Base-by-base conservation (phyloP, 2,113 vertebrate genomes). In the Nannobrachium achirus region DNA sequence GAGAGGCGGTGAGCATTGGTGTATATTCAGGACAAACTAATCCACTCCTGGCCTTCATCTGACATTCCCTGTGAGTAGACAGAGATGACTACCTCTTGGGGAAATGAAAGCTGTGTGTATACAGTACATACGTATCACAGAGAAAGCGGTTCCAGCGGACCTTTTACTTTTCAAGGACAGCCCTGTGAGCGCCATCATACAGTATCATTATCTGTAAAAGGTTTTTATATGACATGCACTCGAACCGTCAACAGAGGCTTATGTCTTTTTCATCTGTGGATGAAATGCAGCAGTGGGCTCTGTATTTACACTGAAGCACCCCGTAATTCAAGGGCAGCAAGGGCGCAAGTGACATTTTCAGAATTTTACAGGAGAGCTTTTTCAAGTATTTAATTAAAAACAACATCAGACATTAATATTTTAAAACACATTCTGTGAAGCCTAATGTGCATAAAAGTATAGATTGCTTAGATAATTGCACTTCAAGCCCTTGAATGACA, bases 1-100 rank as follows among this genome's bases (percentile, higher is more conserved):
- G n/a, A n/a, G n/a, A n/a, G n/a, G n/a, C n/a, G n/a, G n/a, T n/a
- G n/a, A n/a, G n/a, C 25, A 33, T 33, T 4, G 25, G 25, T 33
- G 25, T 33, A 20, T 63, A 8, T 42, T 19, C 18, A 73, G 52
- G 57, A 62, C 81, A 61, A 75, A 41, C 20, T 50, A 48, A 51
- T 53, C 40, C 51, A 45, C 33, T 6, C 2, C 1, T 56, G 64
- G 74, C 64, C 2, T 53, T 74, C 19, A 44, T 14, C 60, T 6
- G 75, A 13, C 66, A 40, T 1, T 18, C 46, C 19, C 15, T 9
- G 3, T 18, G 48, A 6, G 14, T 13, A 0, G 0, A 0, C 9
- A 68, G 0, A 0, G 52, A 20, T 2, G 1, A 15, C 33, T 2
- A 41, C 18, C 33, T 61, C 50, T 64, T 16, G 51, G 38, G 41